phyloP scores from a whole-genome alignment of 2,113 vertebrate genomes.

The Amia ocellicauda region DNA sequence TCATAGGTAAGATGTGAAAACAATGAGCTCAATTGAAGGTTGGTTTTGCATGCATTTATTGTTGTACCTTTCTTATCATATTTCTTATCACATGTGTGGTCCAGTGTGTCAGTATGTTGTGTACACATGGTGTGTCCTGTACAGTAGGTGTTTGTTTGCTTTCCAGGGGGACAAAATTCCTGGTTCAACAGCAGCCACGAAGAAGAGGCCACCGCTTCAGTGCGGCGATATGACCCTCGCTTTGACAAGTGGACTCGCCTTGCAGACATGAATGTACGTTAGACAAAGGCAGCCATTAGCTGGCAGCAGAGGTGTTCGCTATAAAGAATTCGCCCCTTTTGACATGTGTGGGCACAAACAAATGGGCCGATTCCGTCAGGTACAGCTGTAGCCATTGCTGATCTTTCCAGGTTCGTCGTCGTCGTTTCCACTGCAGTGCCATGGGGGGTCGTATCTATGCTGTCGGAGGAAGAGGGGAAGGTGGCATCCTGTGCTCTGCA shows the following conservation, averaged over 20 bases:
- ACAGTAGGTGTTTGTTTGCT: neutral
- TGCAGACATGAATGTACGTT: slow-evolving; percentile 23
- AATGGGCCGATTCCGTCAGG: no score
- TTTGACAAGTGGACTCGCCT: slow-evolving; percentile 13
- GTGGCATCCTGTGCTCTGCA: slow-evolving; percentile 17
- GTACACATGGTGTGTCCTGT: neutral
- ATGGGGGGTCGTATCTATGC: slow-evolving; percentile 19
- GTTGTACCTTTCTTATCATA: neutral
- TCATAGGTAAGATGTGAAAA: slow-evolving; percentile 21
- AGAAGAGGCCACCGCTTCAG: slow-evolving; percentile 22
- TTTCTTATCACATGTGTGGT: no score
- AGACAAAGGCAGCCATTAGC: no score
- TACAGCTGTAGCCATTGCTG: no score
- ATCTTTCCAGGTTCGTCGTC: slow-evolving; percentile 18
- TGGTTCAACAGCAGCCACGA: slow-evolving; percentile 23
- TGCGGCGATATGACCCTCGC: slow-evolving; percentile 21
- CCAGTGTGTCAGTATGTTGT: neutral
- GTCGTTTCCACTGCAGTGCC: slow-evolving; percentile 25
- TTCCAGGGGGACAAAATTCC: slow-evolving; percentile 24
- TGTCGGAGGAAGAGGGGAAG: slow-evolving; percentile 19
- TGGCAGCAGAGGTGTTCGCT: no score
- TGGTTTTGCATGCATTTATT: neutral
- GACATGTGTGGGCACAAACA: no score
- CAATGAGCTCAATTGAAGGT: neutral
- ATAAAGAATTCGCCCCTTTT: no score